Base-by-base conservation (phyloP, 1,140 invertebrate species). In the Zaprionus ghesquierei region DNA sequence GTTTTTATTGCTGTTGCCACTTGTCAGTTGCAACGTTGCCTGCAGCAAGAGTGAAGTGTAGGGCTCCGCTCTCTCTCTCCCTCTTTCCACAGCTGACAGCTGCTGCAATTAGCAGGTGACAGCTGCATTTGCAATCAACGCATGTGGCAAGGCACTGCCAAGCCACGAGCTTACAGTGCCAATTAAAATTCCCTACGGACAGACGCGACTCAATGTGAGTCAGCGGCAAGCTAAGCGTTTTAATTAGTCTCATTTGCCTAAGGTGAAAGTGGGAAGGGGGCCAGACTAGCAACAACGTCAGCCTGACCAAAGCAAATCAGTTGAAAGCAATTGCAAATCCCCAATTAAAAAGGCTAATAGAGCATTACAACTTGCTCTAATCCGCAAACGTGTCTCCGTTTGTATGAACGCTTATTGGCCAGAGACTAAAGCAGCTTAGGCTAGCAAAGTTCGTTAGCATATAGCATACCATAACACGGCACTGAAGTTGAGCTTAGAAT, bases 131-230 rank as follows among this genome's bases (percentile, higher is more conserved):
- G 25, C 35, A 44, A 60, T 46, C 27, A 29, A 38, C 25, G 25
- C 12, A 10, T 29, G 29, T 23, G 15, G 35, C 27, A 29, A 20
- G 61, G 10, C 5, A 18, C 18, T 44, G 8, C 18, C 18, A n/a
- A n/a, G 18, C 9, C 18, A n/a, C n/a, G n/a, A n/a, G n/a, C 9
- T 13, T 5, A 1, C 9, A n/a, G 29, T 10, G 8, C 29, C 41
- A 66, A 63, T 63, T 54, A 41, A 38, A 63, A 35, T 53, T 18
- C 58, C 25, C 29, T 27, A 20, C 15, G 12, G 51, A 31, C 51
- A 10, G 51, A 31, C 27, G 25, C 9, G 8, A 12, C 5, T 12
- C 31, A 35, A 60, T 46, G 44, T 46, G 18, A 60, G 18, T 60
- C n/a, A 1, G 5, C 12, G 12, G 31, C 31, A 15, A 23, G 38